Evolutionary conservation across 2,888 invertebrate genomes (phyloP).

Genomic region (Tryphoninae sp.): DNA sequence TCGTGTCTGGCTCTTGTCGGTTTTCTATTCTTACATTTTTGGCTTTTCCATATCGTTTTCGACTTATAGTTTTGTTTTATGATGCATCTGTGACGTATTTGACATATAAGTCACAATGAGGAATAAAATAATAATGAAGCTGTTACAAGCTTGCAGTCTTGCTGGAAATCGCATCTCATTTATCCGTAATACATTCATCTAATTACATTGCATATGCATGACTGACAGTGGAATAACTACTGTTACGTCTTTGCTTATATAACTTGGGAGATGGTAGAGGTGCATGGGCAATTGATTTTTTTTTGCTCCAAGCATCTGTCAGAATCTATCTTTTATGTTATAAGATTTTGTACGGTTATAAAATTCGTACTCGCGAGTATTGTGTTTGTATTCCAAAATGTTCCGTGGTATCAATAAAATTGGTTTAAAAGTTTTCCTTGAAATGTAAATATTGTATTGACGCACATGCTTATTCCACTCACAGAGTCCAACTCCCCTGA

Average conservation of each 20-base stretch:
- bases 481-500: neutral
- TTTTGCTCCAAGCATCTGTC: constrained; percentile 5
- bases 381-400: neutral
- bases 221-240: constrained; percentile 22
- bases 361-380: neutral
- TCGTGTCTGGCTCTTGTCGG: constrained; percentile 22
- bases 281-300: constrained; percentile 24
- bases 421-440: neutral
- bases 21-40: constrained; percentile 1
- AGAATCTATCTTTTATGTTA: neutral
- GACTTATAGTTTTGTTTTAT: neutral
- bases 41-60: constrained; percentile 13
- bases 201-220: constrained; percentile 53
- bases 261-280: constrained; percentile 30
- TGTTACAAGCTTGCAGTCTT: neutral
- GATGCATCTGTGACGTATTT: neutral
- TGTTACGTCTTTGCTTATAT: constrained; percentile 55
- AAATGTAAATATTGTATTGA: neutral
- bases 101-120: constrained; percentile 3
- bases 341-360: neutral
- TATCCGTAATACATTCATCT: constrained; percentile 39
- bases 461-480: neutral
- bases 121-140: neutral
- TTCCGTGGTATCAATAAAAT: neutral
- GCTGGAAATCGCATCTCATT: neutral